Evolutionary conservation across 2,797 vertebrate species (phyloP), one percentile per base, ranked within the genome.

Genomic region (Vespertilio murinus): DNA sequence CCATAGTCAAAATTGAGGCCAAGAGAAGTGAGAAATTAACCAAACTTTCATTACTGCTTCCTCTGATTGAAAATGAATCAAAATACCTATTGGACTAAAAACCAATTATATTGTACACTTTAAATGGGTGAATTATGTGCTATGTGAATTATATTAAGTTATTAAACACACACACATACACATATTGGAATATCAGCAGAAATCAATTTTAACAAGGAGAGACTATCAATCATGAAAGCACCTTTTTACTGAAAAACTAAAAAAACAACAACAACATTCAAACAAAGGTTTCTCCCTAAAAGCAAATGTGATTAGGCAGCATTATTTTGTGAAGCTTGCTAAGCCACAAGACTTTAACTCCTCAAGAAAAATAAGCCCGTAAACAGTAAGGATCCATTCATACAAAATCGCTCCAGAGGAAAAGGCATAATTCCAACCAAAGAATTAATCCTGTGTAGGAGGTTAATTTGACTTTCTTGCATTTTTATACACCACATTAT

Each of bases 371-470:
- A 91, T 94, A 81, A 95, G 49, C 77, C 16, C 82, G 6, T 59
- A 71, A 90, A 30, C 81, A 94, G 35, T 49, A 77, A 89, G 59
- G 11, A 79, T 52, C 77, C 35, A 52, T 42, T 91, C 67, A 12
- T 45, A 56, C 42, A 54, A 65, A 96, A 59, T 79, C 6, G 1
- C 56, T 81, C 47, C 45, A 9, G 56, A 85, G 64, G 71, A 70
- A 87, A 93, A 94, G 28, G 54, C 81, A 30, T 70, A 42, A 82
- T 92, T 89, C 56, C 54, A 88, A 23, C 30, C 23, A n/a, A 82
- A 93, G 40, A 75, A 82, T 92, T 92, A 96, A 92, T 93, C 52
- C 89, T 86, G 42, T 61, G 25, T 86, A 69, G 93, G 91, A 94
- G 87, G 40, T 71, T 88, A 82, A 82, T 95, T 94, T 42, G 56